phyloP scores from a whole-genome alignment of 2,888 invertebrate genomes.

The Drosophila subsilvestris region DNA sequence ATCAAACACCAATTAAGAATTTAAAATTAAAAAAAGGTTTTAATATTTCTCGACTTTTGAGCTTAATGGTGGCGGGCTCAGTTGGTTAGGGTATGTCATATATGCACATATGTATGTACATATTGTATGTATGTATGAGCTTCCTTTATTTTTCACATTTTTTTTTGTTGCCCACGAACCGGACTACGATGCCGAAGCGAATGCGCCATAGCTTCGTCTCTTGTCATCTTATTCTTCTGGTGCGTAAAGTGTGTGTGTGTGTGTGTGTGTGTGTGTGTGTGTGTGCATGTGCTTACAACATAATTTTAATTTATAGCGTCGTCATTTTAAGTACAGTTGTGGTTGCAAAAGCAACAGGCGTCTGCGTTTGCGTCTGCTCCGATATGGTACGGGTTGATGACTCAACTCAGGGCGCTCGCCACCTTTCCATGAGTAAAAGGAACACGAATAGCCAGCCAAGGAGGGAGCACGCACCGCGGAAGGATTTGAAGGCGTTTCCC shows the following conservation, averaged over 20 bases:
- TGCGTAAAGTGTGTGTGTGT: slow-evolving; percentile 35
- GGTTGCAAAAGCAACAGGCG: slow-evolving; percentile 48
- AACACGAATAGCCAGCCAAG: neutral
- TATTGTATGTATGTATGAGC: neutral
- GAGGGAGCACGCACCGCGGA: neutral
- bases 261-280: slow-evolving; percentile 19
- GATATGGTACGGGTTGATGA: slow-evolving; percentile 26
- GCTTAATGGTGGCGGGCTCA: neutral
- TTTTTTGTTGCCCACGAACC: slow-evolving; percentile 31
- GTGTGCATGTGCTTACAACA: slow-evolving; percentile 66
- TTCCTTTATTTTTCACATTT: slow-evolving; percentile 7
- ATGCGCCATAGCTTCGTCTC: slow-evolving; percentile 18
- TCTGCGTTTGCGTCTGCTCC: slow-evolving; percentile 5
- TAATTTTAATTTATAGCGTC: slow-evolving; percentile 77
- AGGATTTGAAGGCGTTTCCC: slow-evolving; percentile 12
- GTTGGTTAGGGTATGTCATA: neutral
- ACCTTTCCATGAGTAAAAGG: neutral
- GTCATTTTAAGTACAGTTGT: slow-evolving; percentile 70
- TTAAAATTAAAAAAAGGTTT: too few relatives aligned
- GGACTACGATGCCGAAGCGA: slow-evolving; percentile 30
- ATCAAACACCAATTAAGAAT: too few relatives aligned
- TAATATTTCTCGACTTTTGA: too few relatives aligned
- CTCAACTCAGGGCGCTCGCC: slow-evolving; percentile 18
- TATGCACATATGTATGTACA: too few relatives aligned
- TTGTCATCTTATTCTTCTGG: slow-evolving; percentile 15